Conservation (phyloP, 2,113 vertebrate species). For the Zosterops lateralis region DNA sequence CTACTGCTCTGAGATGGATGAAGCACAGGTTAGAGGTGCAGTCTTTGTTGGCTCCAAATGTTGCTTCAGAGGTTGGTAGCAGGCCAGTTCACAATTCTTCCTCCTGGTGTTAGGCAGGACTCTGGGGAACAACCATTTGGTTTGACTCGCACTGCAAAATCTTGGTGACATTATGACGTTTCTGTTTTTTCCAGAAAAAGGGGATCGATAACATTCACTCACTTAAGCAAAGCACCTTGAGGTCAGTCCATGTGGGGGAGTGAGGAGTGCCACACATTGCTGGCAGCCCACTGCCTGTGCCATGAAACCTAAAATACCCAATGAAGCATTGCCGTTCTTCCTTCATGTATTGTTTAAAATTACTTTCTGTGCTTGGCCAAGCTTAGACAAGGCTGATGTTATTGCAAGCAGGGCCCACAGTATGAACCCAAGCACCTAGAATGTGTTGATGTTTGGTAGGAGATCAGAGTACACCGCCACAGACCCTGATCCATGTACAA, state of each 20-base stretch:
- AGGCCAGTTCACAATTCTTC: not conserved
- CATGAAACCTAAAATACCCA: not conserved
- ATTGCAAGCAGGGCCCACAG: not conserved
- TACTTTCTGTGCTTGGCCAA: not conserved
- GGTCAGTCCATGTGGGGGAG: fast-evolving
- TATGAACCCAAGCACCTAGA: not conserved
- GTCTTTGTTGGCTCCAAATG: not conserved
- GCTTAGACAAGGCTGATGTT: not conserved
- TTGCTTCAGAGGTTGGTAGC: not conserved
- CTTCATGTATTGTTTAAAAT: not conserved
- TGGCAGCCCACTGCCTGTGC: not conserved
- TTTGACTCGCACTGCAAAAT: not conserved
- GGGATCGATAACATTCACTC: not conserved
- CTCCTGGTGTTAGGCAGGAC: fast-evolving
- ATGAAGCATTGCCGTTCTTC: not conserved
- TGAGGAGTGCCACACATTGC: not conserved
- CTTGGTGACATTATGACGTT: fast-evolving
- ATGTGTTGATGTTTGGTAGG: not conserved
- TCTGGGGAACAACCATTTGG: not conserved
- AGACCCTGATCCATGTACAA: not conserved
- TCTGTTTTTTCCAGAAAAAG: not conserved
- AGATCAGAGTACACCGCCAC: not conserved
- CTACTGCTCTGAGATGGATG: not conserved
- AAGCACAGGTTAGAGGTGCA: not conserved
- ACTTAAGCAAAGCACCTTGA: not conserved